These are phyloP conservation scores for Sialis lutaria DNA, from an alignment of 2,888 invertebrate genomes.

Conservation along the genomic window DNA sequence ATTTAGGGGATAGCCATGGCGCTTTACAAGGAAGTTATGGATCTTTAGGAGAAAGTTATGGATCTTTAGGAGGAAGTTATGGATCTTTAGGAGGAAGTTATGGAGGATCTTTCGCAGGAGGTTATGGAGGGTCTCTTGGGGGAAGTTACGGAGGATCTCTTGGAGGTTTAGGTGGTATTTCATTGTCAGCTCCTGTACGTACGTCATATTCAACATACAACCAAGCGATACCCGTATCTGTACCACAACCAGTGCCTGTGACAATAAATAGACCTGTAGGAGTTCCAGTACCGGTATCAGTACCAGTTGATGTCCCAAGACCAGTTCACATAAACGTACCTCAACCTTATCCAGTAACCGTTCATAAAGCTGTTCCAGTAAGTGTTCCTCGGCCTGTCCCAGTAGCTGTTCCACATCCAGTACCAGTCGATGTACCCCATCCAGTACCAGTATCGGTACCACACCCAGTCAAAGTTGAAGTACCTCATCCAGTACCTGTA, in stretches of 20 bases:
- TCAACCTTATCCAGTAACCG: not conserved
- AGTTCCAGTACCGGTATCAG: not conserved
- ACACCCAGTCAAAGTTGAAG: not conserved
- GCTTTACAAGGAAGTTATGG: too few relatives aligned
- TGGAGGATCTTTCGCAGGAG: too few relatives aligned
- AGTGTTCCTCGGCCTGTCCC: not conserved
- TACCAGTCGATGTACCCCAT: not conserved
- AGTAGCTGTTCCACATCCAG: not conserved
- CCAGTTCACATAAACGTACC: constrained; percentile 1
- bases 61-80: too few relatives aligned
- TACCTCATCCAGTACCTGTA: not conserved
- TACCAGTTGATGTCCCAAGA: not conserved
- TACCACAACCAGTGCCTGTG: not conserved
- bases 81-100: too few relatives aligned
- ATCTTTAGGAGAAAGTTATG: too few relatives aligned
- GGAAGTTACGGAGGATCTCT: too few relatives aligned
- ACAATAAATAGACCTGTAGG: not conserved
- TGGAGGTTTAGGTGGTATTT: too few relatives aligned
- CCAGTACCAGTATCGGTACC: not conserved
- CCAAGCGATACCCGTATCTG: not conserved
- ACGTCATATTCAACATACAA: not conserved
- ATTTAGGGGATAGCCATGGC: too few relatives aligned
- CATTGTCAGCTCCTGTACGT: not conserved
- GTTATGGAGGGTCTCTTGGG: too few relatives aligned
- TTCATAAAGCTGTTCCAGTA: not conserved